Conservation (phyloP, 2,113 vertebrate species). For the Hippolais icterina region DNA sequence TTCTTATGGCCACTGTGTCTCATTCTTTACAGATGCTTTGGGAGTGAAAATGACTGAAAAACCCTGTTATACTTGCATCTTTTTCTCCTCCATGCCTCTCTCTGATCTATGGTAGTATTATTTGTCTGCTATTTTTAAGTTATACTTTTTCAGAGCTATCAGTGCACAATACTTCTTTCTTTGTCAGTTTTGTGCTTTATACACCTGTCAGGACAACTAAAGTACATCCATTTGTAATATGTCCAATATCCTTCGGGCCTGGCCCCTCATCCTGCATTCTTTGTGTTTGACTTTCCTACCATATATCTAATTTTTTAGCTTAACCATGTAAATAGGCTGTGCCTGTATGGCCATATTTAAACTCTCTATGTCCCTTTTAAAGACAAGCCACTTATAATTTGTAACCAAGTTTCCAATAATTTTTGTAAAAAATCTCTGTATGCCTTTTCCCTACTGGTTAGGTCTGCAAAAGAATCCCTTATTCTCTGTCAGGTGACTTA, state of each 20-base stretch:
- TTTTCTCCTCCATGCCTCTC: not conserved
- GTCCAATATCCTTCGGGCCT: not conserved
- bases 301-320: not conserved
- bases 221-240: not conserved
- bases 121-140: not conserved
- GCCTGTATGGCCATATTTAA: not conserved
- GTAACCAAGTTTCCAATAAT: not conserved
- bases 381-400: not conserved
- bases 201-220: not conserved
- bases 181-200: not conserved
- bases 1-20: not conserved
- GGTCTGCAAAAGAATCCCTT: not conserved
- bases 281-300: not conserved
- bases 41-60: not conserved
- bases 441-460: not conserved
- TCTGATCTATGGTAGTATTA: not conserved
- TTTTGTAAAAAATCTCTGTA: not conserved
- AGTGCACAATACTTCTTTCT: not conserved
- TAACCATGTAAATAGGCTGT: not conserved
- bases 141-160: not conserved
- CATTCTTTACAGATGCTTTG: not conserved
- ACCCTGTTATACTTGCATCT: not conserved
- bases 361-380: not conserved
- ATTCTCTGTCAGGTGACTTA: not conserved
- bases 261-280: not conserved